These are phyloP conservation scores for Coenobita brevimanus DNA, from an alignment of 1,140 invertebrate species.

Conservation along the genomic window DNA sequence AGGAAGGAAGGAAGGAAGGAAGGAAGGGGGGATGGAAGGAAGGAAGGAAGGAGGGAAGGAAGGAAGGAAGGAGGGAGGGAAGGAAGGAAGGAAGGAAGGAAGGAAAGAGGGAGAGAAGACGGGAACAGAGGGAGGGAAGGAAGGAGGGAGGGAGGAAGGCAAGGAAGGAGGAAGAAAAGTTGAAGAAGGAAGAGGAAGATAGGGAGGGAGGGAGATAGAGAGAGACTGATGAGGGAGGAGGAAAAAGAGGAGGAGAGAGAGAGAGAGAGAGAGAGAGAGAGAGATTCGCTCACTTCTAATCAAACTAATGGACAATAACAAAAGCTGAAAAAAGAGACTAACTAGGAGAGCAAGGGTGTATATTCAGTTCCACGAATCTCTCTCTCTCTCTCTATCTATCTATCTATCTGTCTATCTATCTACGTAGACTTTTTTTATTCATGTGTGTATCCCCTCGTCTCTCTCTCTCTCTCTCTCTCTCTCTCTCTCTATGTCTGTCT, in stretches of 20 bases:
- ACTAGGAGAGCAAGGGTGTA: neutral
- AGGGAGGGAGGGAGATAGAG: neutral
- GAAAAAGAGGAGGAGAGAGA: neutral
- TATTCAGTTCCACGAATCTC: neutral
- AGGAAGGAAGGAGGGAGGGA: neutral
- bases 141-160: slow-evolving; percentile 24
- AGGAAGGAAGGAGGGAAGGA: neutral
- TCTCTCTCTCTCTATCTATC: neutral
- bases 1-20: neutral
- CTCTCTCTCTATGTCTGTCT: neutral
- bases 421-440: neutral
- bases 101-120: neutral
- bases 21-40: neutral
- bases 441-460: neutral
- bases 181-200: slow-evolving; percentile 17
- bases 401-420: slow-evolving; percentile 3
- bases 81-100: neutral
- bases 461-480: slow-evolving; percentile 30
- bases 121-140: neutral
- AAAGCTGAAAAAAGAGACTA: neutral
- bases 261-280: slow-evolving; percentile 1
- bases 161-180: slow-evolving; percentile 13
- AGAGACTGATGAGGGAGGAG: neutral
- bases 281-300: neutral
- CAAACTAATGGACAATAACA: no score